These are phyloP conservation scores for Galaxea fascicularis DNA, from an alignment of 92 coral and sea anemone genomes.

Conservation along the genomic window DNA sequence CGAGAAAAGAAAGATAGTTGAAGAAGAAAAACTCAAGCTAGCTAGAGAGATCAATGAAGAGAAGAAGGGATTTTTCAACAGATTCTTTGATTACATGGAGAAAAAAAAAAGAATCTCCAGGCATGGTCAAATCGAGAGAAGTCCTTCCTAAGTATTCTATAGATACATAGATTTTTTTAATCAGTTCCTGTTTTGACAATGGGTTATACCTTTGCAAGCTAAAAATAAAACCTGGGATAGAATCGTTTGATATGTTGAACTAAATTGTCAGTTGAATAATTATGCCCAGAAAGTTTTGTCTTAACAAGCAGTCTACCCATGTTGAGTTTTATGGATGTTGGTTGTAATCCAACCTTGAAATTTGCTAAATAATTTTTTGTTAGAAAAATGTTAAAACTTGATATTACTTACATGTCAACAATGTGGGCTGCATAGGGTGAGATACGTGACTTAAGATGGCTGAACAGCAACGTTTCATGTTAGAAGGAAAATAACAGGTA, in stretches of 20 bases:
- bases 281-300: slow-evolving; percentile 18
- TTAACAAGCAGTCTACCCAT: slow-evolving; percentile 18
- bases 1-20: slow-evolving; percentile 31
- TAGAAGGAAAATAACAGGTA: slow-evolving; percentile 7
- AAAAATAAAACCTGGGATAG: slow-evolving; percentile 10
- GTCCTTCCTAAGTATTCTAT: not conserved
- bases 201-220: slow-evolving; percentile 23
- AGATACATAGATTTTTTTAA: not conserved
- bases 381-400: slow-evolving; percentile 6
- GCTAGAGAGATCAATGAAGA: slow-evolving; percentile 31
- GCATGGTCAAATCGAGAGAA: not conserved
- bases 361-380: slow-evolving; percentile 17
- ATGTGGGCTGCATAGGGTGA: not conserved
- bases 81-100: slow-evolving; percentile 21
- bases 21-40: slow-evolving; percentile 34
- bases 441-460: slow-evolving; percentile 1
- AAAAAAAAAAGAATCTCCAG: slow-evolving; percentile 14
- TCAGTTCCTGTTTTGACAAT: slow-evolving; percentile 8
- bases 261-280: slow-evolving; percentile 8
- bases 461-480: not conserved
- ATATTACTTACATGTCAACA: not conserved
- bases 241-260: slow-evolving; percentile 13
- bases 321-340: slow-evolving; percentile 23
- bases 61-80: slow-evolving; percentile 24
- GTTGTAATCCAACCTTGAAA: slow-evolving; percentile 7